These are phyloP conservation scores for Bombus confusus DNA, from an alignment of 1,140 invertebrate species.

Conservation along the genomic window DNA sequence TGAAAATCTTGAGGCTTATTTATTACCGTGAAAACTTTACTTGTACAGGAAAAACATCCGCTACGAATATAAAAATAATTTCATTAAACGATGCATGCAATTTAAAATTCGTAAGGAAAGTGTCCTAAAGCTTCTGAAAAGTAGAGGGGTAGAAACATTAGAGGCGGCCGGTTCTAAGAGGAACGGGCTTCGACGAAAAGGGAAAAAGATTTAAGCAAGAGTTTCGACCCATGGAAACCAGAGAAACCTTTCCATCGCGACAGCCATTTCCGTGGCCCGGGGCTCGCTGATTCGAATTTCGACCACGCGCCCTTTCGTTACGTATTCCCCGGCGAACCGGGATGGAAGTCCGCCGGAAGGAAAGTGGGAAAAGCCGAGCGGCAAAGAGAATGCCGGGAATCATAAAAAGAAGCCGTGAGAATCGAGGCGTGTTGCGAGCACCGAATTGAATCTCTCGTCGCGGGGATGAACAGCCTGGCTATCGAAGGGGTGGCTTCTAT, in stretches of 20 bases:
- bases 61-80: too few relatives aligned
- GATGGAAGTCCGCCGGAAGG: slow-evolving; percentile 47
- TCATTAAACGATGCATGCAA: too few relatives aligned
- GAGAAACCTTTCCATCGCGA: slow-evolving; percentile 41
- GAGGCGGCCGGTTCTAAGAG: not conserved
- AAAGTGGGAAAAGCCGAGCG: slow-evolving; percentile 20
- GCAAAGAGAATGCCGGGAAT: slow-evolving; percentile 57
- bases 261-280: slow-evolving; percentile 37
- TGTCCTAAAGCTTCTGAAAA: not conserved
- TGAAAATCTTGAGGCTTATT: too few relatives aligned
- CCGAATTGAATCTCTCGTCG: slow-evolving; percentile 73
- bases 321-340: slow-evolving; percentile 47
- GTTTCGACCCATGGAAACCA: slow-evolving; percentile 7
- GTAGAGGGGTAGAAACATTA: too few relatives aligned
- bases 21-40: too few relatives aligned
- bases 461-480: slow-evolving; percentile 43
- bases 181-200: not conserved
- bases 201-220: not conserved
- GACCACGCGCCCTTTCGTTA: slow-evolving; percentile 63
- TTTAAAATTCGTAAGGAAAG: too few relatives aligned
- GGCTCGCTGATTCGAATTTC: slow-evolving; percentile 57
- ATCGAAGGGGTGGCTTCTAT: slow-evolving; percentile 57
- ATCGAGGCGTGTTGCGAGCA: slow-evolving; percentile 69
- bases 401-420: slow-evolving; percentile 74
- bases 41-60: too few relatives aligned